These are phyloP conservation scores for Drosophila dunni DNA, from an alignment of 1,140 invertebrate species.

Conservation along the genomic window DNA sequence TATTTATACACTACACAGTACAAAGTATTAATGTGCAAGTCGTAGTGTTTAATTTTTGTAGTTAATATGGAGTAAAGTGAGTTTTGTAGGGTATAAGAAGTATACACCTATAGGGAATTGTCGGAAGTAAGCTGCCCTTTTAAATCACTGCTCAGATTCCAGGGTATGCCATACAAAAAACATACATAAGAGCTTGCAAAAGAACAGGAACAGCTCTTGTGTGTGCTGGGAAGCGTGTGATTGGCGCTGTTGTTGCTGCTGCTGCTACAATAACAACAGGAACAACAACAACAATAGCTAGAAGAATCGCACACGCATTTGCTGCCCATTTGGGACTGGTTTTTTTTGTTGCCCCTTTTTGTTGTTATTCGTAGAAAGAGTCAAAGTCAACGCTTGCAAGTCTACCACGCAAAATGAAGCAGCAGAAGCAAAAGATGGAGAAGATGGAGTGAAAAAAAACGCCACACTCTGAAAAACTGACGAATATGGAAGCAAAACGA, in stretches of 20 bases:
- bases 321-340: slow-evolving; percentile 40
- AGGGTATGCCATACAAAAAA: slow-evolving; percentile 26
- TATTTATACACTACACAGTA: no score
- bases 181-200: slow-evolving; percentile 54
- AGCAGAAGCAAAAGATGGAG: slow-evolving; percentile 18
- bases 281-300: slow-evolving; percentile 50
- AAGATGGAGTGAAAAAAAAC: background rate
- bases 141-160: background rate
- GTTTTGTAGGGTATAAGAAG: no score
- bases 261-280: slow-evolving; percentile 23
- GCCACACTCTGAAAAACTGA: slow-evolving; percentile 2
- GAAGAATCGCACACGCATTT: slow-evolving; percentile 60
- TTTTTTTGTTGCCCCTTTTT: slow-evolving; percentile 33
- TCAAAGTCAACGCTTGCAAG: slow-evolving; percentile 71
- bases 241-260: slow-evolving; percentile 59
- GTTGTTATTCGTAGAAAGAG: slow-evolving; percentile 50
- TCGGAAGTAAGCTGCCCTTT: no score
- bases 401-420: slow-evolving; percentile 60
- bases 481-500: slow-evolving; percentile 16
- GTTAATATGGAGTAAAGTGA: no score
- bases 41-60: no score
- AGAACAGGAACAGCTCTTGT: slow-evolving; percentile 71
- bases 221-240: slow-evolving; percentile 70
- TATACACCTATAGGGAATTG: no score
- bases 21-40: no score